These are phyloP conservation scores for Biston betularia DNA, from an alignment of 2,888 invertebrate genomes.

Conservation along the genomic window DNA sequence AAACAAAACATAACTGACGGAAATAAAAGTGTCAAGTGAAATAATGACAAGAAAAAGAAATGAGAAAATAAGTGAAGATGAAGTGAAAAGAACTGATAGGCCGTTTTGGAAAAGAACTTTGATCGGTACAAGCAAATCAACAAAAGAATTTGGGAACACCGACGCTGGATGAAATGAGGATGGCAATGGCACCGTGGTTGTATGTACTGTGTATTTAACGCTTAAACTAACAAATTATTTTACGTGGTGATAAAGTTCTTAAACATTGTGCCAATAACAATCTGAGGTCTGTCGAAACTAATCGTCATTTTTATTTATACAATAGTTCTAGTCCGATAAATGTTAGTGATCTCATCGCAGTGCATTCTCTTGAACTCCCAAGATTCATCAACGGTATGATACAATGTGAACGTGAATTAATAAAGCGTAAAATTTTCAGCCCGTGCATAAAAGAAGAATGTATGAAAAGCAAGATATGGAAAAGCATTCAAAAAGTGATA, in stretches of 20 bases:
- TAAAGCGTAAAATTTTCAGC: conserved; percentile 81
- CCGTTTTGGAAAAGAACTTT: conserved; percentile 86
- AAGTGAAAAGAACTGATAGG: conserved; percentile 82
- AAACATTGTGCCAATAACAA: conserved; percentile 69
- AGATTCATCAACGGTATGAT: conserved; percentile 74
- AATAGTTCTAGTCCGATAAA: conserved; percentile 67
- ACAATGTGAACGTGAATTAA: conserved; percentile 80
- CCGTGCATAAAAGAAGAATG: conserved; percentile 83
- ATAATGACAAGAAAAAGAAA: conserved; percentile 74
- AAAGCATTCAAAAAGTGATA: conserved; percentile 82
- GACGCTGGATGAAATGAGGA: conserved; percentile 72
- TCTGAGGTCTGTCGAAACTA: conserved; percentile 55
- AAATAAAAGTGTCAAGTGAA: conserved; percentile 71
- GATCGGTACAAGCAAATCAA: conserved; percentile 80
- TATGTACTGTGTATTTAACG: conserved; percentile 47
- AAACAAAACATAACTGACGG: conserved; percentile 59
- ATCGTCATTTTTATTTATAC: conserved; percentile 56
- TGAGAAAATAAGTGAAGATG: conserved; percentile 72
- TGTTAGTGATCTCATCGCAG: conserved; percentile 73
- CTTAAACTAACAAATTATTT: conserved; percentile 64
- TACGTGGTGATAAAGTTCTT: conserved; percentile 64
- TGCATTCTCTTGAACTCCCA: conserved; percentile 75
- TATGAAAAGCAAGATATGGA: conserved; percentile 83
- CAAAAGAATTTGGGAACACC: conserved; percentile 68
- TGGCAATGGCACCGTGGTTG: conserved; percentile 67